These are phyloP conservation scores for Mnemiopsis leidyi DNA, from an alignment of 37 sponge, comb jelly and placozoan genomes.

Conservation along the genomic window DNA sequence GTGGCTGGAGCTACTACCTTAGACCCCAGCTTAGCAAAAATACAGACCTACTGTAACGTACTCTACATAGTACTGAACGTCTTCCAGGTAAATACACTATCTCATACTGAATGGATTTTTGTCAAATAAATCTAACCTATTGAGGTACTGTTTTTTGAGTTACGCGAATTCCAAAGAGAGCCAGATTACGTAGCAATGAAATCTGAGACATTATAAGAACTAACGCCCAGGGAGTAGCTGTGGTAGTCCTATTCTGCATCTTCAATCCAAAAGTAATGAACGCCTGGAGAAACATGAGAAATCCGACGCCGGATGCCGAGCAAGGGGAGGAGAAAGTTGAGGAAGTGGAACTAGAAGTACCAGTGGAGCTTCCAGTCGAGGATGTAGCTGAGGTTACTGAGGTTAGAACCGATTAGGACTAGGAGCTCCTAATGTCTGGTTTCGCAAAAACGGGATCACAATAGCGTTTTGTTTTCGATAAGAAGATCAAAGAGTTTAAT, in stretches of 20 bases:
- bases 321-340: neutral
- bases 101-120: too few relatives aligned
- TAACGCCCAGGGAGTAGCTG: neutral
- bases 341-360: neutral
- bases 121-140: too few relatives aligned
- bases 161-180: too few relatives aligned
- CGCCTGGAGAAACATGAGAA: neutral
- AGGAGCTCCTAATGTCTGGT: too few relatives aligned
- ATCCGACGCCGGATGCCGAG: neutral
- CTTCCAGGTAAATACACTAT: constrained; percentile 2
- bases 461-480: too few relatives aligned
- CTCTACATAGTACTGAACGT: neutral
- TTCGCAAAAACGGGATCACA: too few relatives aligned
- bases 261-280: neutral
- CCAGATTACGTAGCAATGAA: neutral
- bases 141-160: too few relatives aligned
- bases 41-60: neutral
- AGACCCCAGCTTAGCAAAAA: neutral
- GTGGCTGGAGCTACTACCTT: neutral
- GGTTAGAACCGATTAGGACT: too few relatives aligned
- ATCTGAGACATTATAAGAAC: neutral
- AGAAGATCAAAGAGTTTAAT: too few relatives aligned
- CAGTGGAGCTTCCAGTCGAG: neutral
- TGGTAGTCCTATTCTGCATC: constrained; percentile 4
- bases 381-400: too few relatives aligned